A percentile compares a stretch with the other conserved stretches of the same genome.
These are phyloP conservation scores for Heliconius cydno DNA, from an alignment of 2,888 invertebrate species.

Conservation along the genomic window DNA sequence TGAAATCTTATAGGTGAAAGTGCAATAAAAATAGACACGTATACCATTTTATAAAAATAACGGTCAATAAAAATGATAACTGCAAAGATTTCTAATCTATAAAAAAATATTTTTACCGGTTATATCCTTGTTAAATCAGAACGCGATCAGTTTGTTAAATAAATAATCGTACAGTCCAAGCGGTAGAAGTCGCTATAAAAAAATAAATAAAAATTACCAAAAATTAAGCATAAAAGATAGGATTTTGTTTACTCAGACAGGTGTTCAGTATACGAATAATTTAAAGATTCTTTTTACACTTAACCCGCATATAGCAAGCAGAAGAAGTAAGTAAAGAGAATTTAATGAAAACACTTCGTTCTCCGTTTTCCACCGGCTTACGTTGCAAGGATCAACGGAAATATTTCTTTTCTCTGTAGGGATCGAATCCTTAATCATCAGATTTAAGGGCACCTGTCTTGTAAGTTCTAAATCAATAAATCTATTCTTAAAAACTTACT, in stretches of 20 bases:
- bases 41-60: too few species aligned
- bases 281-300: neutral
- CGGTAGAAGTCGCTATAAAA: too few species aligned
- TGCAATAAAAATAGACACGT: too few species aligned
- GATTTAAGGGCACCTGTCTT: neutral
- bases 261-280: neutral
- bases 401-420: neutral
- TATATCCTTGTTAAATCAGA: too few species aligned
- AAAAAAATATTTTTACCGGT: too few species aligned
- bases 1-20: too few species aligned
- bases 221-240: neutral
- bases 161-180: too few species aligned
- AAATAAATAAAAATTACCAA: too few species aligned
- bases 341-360: neutral
- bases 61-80: too few species aligned
- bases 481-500: slow-evolving; percentile 48
- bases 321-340: neutral
- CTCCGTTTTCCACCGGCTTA: neutral
- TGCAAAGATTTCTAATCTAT: too few species aligned
- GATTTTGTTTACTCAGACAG: neutral
- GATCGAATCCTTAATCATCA: neutral
- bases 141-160: too few species aligned
- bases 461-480: too few species aligned
- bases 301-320: neutral
- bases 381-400: neutral